phyloP scores from a whole-genome alignment of 2,888 invertebrate species.

The Polymixis flavicincta region DNA sequence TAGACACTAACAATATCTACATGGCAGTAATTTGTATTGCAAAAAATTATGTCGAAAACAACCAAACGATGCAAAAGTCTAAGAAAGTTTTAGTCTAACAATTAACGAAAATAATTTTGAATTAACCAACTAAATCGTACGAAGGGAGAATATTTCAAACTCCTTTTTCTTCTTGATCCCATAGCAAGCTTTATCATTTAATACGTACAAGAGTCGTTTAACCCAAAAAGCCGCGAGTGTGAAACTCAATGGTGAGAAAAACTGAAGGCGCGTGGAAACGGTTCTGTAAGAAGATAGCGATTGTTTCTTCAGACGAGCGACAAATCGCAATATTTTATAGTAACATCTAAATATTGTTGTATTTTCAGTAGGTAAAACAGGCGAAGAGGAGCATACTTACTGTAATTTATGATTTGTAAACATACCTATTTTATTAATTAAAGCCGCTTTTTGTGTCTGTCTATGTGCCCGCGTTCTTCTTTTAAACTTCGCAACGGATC shows the following conservation, averaged over 20 bases:
- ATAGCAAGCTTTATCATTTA: constrained; percentile 46
- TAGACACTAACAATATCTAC: not conserved
- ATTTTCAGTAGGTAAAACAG: too few relatives aligned
- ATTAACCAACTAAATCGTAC: not conserved
- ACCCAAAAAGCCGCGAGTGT: constrained; percentile 62
- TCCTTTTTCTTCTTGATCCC: constrained; percentile 9
- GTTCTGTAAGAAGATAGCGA: constrained; percentile 60
- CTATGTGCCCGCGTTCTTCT: too few relatives aligned
- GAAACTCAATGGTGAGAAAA: constrained; percentile 65
- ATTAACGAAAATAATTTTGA: not conserved
- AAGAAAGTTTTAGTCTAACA: not conserved
- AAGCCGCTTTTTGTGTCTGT: too few relatives aligned
- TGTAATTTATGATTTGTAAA: too few relatives aligned
- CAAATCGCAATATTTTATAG: not conserved
- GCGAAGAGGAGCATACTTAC: too few relatives aligned
- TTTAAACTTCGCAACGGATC: too few relatives aligned
- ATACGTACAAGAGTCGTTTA: constrained; percentile 44
- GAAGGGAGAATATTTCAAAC: not conserved
- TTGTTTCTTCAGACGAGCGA: constrained; percentile 43
- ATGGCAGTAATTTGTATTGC: not conserved
- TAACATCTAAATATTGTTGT: too few relatives aligned
- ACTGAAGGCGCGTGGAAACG: constrained; percentile 58
- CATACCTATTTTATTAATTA: too few relatives aligned
- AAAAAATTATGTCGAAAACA: not conserved
- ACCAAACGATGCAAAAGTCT: not conserved